These are phyloP conservation scores for Anadara kagoshimensis DNA, from an alignment of 1,140 invertebrate species.

Conservation along the genomic window DNA sequence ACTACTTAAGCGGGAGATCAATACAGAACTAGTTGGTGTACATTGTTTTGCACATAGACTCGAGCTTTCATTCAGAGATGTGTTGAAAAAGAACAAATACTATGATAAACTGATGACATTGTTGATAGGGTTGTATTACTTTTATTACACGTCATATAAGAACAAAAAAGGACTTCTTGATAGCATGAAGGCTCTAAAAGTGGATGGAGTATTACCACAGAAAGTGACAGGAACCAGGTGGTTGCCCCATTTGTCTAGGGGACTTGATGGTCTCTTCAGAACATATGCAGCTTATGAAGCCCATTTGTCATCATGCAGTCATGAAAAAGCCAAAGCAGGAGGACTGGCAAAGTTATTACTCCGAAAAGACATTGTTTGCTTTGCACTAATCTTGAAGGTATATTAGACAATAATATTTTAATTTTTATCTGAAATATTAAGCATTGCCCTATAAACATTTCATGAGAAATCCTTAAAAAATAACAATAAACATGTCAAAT, in stretches of 20 bases:
- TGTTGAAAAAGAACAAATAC: background rate
- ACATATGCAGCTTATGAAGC: background rate
- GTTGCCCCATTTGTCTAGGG: conserved; percentile 12
- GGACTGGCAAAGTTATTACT: conserved; percentile 12
- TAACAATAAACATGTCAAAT: no score
- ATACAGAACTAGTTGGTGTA: background rate
- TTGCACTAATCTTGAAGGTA: conserved; percentile 8
- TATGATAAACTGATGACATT: conserved; percentile 15
- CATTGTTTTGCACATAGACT: conserved; percentile 16
- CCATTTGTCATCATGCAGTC: background rate
- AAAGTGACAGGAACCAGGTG: conserved; percentile 15
- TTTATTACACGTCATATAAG: conserved; percentile 7
- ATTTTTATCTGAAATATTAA: no score
- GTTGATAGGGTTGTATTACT: conserved; percentile 4
- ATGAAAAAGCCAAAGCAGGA: conserved; percentile 23
- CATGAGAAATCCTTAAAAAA: no score
- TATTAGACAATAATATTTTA: no score
- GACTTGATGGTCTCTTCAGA: background rate
- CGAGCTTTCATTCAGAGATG: conserved; percentile 19
- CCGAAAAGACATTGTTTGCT: background rate
- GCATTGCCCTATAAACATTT: no score
- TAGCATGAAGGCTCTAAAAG: background rate
- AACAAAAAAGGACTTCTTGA: conserved; percentile 8
- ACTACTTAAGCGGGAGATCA: background rate
- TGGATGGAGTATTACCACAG: background rate